Evolutionary conservation across 2,113 vertebrate genomes (phyloP).

Genomic region (Benitochromis conjunctus): DNA sequence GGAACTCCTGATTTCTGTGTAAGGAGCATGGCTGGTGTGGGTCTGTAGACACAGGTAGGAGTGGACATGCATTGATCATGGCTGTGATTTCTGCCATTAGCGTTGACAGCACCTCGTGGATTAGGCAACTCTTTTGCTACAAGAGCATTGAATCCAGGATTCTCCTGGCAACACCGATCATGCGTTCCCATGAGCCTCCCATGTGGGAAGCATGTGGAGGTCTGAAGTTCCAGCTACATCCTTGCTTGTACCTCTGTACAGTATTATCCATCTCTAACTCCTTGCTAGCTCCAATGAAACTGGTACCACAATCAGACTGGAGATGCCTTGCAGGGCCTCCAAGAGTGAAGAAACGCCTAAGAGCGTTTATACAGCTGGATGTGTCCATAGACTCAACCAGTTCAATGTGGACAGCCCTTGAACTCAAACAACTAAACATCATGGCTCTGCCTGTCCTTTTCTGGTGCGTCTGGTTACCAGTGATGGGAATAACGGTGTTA

Average conservation of each 20-base stretch:
- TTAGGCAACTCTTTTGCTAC: neutral
- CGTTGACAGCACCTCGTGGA: neutral
- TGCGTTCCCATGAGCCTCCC: neutral
- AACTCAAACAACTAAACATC: neutral
- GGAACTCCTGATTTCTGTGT: neutral
- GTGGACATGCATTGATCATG: neutral
- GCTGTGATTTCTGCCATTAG: neutral
- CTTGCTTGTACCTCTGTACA: neutral
- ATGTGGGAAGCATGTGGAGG: neutral
- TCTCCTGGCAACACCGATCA: neutral
- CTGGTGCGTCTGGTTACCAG: neutral
- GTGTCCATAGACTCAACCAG: neutral
- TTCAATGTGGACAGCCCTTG: neutral
- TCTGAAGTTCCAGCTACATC: neutral
- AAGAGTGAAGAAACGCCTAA: fast-evolving
- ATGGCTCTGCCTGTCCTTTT: neutral
- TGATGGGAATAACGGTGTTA: too few relatives aligned
- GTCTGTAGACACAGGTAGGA: neutral
- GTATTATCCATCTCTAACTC: neutral
- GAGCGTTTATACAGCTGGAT: neutral
- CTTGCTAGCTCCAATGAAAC: neutral
- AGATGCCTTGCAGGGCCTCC: neutral
- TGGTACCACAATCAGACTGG: neutral
- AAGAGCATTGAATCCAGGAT: neutral
- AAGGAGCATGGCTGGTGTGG: neutral